Percentiles rank a stretch among this genome's conserved stretches.
These are phyloP conservation scores for Bolborhynchus lineola DNA, from an alignment of 2,113 vertebrate genomes.

Conservation along the genomic window DNA sequence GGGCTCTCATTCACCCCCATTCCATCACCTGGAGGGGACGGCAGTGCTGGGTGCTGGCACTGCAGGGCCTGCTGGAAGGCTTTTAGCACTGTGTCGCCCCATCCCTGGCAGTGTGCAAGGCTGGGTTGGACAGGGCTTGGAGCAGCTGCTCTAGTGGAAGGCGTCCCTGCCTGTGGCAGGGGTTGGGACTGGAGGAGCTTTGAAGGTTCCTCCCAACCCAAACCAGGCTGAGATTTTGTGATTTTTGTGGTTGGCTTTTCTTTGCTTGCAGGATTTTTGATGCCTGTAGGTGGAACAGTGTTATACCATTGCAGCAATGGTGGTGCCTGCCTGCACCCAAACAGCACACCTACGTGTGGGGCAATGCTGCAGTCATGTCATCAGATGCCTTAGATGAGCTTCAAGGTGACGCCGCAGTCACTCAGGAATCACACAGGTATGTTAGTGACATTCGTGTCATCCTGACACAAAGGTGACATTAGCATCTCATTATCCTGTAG, in stretches of 20 bases:
- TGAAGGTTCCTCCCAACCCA: neutral
- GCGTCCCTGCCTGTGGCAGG: neutral
- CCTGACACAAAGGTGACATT: constrained; percentile 59
- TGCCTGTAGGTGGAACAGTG: neutral
- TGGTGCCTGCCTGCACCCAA: neutral
- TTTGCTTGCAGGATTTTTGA: neutral
- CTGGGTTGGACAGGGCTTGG: neutral
- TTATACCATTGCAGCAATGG: rapidly evolving
- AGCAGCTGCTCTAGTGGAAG: neutral
- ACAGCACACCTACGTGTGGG: neutral
- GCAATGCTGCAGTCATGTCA: neutral
- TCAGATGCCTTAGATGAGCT: neutral
- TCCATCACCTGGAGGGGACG: neutral
- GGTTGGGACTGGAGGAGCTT: neutral
- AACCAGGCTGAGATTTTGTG: neutral
- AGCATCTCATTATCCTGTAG: constrained; percentile 51
- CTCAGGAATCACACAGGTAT: constrained; percentile 24
- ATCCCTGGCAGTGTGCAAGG: neutral
- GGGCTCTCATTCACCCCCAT: constrained; percentile 13
- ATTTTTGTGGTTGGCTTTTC: neutral
- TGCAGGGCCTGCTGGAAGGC: neutral
- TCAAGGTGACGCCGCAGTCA: constrained; percentile 30
- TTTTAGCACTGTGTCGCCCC: neutral
- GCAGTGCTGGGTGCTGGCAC: neutral
- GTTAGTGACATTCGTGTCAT: constrained; percentile 44